Evolutionary conservation across 2,888 invertebrate species (phyloP).

Genomic region (Zele albiditarsus): DNA sequence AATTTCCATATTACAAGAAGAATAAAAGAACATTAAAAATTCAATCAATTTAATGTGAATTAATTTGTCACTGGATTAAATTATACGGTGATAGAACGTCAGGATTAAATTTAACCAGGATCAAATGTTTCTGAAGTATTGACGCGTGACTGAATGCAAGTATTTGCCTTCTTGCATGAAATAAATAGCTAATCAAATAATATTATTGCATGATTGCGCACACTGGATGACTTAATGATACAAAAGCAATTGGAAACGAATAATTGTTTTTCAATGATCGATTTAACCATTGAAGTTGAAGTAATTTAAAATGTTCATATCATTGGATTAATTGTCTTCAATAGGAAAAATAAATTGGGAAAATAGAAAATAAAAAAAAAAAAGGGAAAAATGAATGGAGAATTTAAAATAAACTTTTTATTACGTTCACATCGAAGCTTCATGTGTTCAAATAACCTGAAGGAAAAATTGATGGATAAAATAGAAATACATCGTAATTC

Average conservation of each 20-base stretch:
- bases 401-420: neutral
- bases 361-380: neutral
- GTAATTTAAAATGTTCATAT: neutral
- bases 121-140: too few species aligned
- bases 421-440: neutral
- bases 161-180: neutral
- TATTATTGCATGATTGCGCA: constrained; percentile 1
- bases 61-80: too few species aligned
- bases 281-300: neutral
- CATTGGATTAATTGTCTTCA: neutral
- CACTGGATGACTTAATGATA: neutral
- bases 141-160: neutral
- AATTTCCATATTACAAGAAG: too few species aligned
- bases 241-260: neutral
- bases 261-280: neutral
- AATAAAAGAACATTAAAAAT: too few species aligned
- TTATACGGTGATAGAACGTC: too few species aligned
- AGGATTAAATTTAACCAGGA: too few species aligned
- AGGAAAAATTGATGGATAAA: neutral
- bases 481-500: neutral
- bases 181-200: neutral
- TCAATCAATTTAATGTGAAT: too few species aligned
- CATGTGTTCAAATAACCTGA: neutral
- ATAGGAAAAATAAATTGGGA: too few species aligned
- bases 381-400: neutral